Percentiles rank a stretch among this genome's conserved stretches.
Conservation (phyloP, 2,113 vertebrate species). For the Engystomops pustulosus region DNA sequence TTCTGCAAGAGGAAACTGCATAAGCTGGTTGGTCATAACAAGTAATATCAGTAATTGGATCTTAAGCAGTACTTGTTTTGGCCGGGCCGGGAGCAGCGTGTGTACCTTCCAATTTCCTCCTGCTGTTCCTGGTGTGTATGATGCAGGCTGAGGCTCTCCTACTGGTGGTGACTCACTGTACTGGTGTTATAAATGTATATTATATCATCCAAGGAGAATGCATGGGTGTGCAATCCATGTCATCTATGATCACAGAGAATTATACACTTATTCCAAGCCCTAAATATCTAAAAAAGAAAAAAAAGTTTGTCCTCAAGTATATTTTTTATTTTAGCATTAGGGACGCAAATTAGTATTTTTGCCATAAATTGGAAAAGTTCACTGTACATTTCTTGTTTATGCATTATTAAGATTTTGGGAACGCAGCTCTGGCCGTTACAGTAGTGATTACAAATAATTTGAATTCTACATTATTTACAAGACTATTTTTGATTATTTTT, state of each 20-base stretch:
- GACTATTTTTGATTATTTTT: background rate
- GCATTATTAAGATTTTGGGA: no score
- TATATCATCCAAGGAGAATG: no score
- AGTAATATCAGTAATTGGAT: conserved; percentile 33
- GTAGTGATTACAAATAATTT: no score
- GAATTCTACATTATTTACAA: no score
- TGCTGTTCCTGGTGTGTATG: conserved; percentile 15
- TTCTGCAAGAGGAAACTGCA: background rate
- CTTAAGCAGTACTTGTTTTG: conserved; percentile 27
- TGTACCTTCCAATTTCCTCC: conserved; percentile 35
- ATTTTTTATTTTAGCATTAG: no score
- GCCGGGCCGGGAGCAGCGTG: background rate
- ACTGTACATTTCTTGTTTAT: no score
- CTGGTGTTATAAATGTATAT: background rate
- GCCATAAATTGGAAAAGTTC: no score
- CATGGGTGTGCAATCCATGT: conserved; percentile 16
- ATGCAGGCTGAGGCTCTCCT: conserved; percentile 4
- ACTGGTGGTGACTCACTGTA: background rate
- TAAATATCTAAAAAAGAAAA: no score
- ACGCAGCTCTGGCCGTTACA: no score
- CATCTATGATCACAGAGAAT: conserved; percentile 2
- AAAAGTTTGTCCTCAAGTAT: no score
- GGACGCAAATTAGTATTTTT: no score
- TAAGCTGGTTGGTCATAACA: conserved; percentile 4
- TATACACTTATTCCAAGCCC: background rate